Evolutionary conservation across 1,140 invertebrate species (phyloP).

Genomic region (Drosophila mojavensis): DNA sequence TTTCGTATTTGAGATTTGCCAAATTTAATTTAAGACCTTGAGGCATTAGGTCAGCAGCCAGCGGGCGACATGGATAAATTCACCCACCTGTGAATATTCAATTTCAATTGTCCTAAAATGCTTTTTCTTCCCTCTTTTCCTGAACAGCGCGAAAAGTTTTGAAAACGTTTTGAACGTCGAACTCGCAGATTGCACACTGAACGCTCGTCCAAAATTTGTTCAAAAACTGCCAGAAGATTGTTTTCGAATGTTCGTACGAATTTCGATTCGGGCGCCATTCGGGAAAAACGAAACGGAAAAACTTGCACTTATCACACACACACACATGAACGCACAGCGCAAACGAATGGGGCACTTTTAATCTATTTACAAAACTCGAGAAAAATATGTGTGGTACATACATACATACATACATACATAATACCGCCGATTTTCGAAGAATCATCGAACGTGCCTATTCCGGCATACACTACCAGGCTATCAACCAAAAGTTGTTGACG

Average conservation of each 20-base stretch:
- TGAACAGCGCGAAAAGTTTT: neutral
- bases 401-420: slow-evolving; percentile 23
- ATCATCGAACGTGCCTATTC: slow-evolving; percentile 30
- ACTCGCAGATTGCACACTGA: slow-evolving; percentile 53
- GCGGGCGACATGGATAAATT: slow-evolving; percentile 15
- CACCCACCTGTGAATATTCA: slow-evolving; percentile 71
- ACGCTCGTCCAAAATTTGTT: slow-evolving; percentile 41
- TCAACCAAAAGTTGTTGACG: neutral
- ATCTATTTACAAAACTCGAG: slow-evolving; percentile 75
- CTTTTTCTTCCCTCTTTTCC: slow-evolving; percentile 39
- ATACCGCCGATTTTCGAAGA: slow-evolving; percentile 50
- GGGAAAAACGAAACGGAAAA: slow-evolving; percentile 35
- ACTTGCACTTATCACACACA: slow-evolving; percentile 50
- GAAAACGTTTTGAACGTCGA: slow-evolving; percentile 40
- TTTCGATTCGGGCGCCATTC: slow-evolving; percentile 32
- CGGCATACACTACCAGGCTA: slow-evolving; percentile 33
- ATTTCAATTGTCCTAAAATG: slow-evolving; percentile 49
- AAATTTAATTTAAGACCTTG: neutral
- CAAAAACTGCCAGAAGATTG: slow-evolving; percentile 13
- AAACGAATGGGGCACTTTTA: slow-evolving; percentile 54
- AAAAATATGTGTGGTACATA: slow-evolving; percentile 45
- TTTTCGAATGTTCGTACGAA: slow-evolving; percentile 31
- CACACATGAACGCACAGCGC: too few relatives aligned
- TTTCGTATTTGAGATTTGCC: neutral
- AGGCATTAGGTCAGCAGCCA: slow-evolving; percentile 7